Conservation (phyloP, 2,113 vertebrate genomes). For the Canis aureus region DNA sequence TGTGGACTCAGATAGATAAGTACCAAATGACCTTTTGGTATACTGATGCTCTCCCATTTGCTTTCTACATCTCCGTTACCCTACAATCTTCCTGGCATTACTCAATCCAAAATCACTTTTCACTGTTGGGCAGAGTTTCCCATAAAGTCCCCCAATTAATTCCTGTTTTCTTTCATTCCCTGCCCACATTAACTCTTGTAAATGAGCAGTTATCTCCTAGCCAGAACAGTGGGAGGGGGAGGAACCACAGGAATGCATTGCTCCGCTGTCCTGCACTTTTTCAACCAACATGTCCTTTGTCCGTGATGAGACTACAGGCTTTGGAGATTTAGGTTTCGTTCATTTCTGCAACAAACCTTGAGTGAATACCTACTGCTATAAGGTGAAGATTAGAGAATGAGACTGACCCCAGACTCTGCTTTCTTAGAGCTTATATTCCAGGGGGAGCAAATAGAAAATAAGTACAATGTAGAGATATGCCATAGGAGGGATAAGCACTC, state of each 20-base stretch:
- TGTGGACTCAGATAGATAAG: background rate
- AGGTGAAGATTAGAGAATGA: background rate
- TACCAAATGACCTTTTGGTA: background rate
- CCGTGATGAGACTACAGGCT: background rate
- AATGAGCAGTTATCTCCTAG: background rate
- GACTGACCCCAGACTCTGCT: background rate
- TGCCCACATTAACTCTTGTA: background rate
- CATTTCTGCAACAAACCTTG: background rate
- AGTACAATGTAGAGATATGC: background rate
- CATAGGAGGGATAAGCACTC: background rate
- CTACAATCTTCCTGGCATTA: background rate
- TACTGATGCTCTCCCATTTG: background rate
- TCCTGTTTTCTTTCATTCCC: conserved; percentile 44
- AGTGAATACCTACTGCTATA: background rate
- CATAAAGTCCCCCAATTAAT: background rate
- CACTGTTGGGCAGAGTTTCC: conserved; percentile 14
- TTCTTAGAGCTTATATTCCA: background rate
- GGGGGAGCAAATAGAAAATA: background rate
- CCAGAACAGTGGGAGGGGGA: background rate
- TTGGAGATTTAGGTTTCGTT: background rate
- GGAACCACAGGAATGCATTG: background rate
- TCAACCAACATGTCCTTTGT: background rate
- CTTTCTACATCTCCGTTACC: background rate
- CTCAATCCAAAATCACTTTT: conserved; percentile 46
- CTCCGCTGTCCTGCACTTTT: background rate